These are phyloP conservation scores for Nannospalax galili DNA, from an alignment of 2,113 vertebrate genomes.

Conservation along the genomic window DNA sequence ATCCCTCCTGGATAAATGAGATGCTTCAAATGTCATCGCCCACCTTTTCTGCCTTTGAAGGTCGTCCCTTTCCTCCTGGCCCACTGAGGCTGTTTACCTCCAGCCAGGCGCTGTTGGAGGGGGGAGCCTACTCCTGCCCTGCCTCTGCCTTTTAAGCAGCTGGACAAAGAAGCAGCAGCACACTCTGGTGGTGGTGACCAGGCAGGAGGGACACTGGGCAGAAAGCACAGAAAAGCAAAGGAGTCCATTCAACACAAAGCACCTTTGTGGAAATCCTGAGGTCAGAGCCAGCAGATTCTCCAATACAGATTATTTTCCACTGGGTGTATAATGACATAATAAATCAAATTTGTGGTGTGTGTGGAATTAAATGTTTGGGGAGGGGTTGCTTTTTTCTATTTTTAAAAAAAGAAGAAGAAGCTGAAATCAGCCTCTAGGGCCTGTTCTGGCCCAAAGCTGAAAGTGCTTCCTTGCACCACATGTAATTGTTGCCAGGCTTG, in stretches of 20 bases:
- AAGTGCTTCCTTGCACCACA: constrained; percentile 79
- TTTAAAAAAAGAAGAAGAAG: constrained; percentile 59
- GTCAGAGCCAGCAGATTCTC: constrained; percentile 61
- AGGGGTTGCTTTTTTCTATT: constrained; percentile 47
- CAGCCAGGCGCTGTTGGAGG: constrained; percentile 29
- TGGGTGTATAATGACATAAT: constrained; percentile 84
- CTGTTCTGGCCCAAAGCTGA: constrained; percentile 84
- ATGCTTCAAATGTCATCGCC: constrained; percentile 76
- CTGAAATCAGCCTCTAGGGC: constrained; percentile 87
- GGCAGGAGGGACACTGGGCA: constrained; percentile 46
- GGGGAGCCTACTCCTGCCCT: background rate
- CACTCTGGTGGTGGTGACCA: constrained; percentile 66
- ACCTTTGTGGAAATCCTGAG: constrained; percentile 70
- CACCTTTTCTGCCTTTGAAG: constrained; percentile 75
- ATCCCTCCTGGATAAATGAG: constrained; percentile 48
- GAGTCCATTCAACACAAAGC: constrained; percentile 63
- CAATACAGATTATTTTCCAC: constrained; percentile 80
- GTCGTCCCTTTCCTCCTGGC: constrained; percentile 26
- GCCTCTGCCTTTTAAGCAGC: background rate
- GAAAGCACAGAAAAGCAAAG: background rate
- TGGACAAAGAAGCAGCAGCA: constrained; percentile 57
- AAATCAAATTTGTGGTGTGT: constrained; percentile 85
- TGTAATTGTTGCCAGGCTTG: constrained; percentile 83
- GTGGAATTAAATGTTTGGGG: constrained; percentile 85
- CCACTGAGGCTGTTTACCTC: constrained; percentile 59